Conservation (phyloP, 2,797 vertebrate genomes). For the Enteromius mattozi region DNA sequence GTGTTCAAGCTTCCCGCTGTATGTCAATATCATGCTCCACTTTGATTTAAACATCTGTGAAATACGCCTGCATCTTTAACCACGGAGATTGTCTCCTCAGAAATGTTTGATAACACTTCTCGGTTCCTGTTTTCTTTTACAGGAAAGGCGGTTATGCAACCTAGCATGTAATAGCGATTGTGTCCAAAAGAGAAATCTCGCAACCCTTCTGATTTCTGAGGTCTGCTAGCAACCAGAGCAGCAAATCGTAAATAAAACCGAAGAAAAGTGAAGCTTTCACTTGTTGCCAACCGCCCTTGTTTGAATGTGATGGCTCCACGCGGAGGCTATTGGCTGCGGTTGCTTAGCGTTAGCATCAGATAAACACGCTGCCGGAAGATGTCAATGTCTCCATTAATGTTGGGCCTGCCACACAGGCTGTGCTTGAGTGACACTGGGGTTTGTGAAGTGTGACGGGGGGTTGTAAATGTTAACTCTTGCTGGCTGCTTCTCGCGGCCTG, state of each 20-base stretch:
- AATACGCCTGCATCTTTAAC: constrained; percentile 58
- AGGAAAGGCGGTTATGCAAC: constrained; percentile 65
- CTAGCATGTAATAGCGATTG: constrained; percentile 64
- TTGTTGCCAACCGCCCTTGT: constrained; percentile 67
- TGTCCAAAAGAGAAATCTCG: constrained; percentile 52
- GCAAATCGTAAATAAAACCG: constrained; percentile 62
- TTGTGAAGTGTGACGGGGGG: constrained; percentile 78
- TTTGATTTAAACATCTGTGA: constrained; percentile 72
- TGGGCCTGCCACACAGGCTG: constrained; percentile 75
- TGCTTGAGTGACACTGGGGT: constrained; percentile 77
- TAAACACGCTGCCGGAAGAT: constrained; percentile 79
- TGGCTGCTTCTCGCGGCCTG: constrained; percentile 71
- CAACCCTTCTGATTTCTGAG: constrained; percentile 66
- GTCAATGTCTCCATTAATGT: constrained; percentile 81
- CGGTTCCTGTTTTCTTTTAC: constrained; percentile 57
- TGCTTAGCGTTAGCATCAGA: constrained; percentile 79
- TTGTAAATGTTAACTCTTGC: constrained; percentile 77
- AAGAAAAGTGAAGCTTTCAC: constrained; percentile 56
- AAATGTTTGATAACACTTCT: constrained; percentile 60
- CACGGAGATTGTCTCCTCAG: constrained; percentile 52
- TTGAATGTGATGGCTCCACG: constrained; percentile 69
- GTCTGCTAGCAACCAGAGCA: constrained; percentile 52
- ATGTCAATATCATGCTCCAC: constrained; percentile 68
- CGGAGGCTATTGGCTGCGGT: constrained; percentile 71
- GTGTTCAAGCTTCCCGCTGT: constrained; percentile 66